These are phyloP conservation scores for Burhinus oedicnemus DNA, from an alignment of 2,113 vertebrate genomes.

Conservation along the genomic window DNA sequence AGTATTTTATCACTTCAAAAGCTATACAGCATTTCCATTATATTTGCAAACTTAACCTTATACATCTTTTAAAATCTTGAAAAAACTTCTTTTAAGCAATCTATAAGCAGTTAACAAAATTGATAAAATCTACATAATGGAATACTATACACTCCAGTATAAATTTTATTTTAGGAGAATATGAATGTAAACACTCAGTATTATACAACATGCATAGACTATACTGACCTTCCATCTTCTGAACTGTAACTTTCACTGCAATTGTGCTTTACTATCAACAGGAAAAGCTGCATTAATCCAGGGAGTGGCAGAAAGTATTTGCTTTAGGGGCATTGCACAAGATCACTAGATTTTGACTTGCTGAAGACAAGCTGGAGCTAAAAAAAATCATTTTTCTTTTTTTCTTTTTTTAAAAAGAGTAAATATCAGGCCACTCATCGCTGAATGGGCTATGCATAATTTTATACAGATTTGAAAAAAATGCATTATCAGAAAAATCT, in stretches of 20 bases:
- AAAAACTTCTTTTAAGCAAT: constrained; percentile 76
- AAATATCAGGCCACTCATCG: neutral
- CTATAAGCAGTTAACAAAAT: constrained; percentile 83
- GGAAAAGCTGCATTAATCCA: constrained; percentile 63
- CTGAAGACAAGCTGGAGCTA: constrained; percentile 47
- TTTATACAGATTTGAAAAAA: neutral
- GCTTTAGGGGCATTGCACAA: constrained; percentile 61
- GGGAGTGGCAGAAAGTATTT: constrained; percentile 57
- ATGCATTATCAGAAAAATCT: neutral
- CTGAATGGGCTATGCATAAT: neutral
- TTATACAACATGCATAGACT: constrained; percentile 84
- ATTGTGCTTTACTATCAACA: constrained; percentile 75
- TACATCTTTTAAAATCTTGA: constrained; percentile 83
- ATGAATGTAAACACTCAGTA: constrained; percentile 82
- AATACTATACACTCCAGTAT: constrained; percentile 75
- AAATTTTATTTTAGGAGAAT: constrained; percentile 72
- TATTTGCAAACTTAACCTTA: constrained; percentile 85
- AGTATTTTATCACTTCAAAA: constrained; percentile 80
- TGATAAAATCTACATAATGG: constrained; percentile 79
- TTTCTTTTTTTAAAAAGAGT: neutral
- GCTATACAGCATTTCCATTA: constrained; percentile 82
- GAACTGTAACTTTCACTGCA: constrained; percentile 58
- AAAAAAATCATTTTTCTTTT: neutral
- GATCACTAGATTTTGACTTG: constrained; percentile 26
- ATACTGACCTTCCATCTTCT: constrained; percentile 74